These are phyloP conservation scores for Passer domesticus DNA, from an alignment of 2,113 vertebrate genomes.

Conservation along the genomic window DNA sequence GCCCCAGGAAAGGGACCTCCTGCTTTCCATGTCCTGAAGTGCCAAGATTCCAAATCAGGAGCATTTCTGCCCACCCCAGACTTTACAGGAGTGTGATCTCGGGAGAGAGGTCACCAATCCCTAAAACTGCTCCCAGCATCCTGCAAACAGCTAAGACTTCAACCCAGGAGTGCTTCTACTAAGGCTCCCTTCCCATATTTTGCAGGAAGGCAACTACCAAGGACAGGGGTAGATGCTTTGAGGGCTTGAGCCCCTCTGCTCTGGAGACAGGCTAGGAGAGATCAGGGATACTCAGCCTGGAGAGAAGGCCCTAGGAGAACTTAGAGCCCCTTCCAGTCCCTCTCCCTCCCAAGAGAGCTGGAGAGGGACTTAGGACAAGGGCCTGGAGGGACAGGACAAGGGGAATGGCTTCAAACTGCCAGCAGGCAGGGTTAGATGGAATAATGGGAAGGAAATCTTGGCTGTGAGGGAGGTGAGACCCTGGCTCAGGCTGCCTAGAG, in stretches of 20 bases:
- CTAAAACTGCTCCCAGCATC: not conserved
- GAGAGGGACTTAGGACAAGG: not conserved
- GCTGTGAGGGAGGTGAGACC: not conserved
- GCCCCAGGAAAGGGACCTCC: too few species aligned
- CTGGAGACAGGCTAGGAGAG: not conserved
- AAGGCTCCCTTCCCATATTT: not conserved
- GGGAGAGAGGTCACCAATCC: accelerated
- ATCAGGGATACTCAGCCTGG: too few species aligned
- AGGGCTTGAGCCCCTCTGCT: not conserved
- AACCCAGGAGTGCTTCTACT: accelerated
- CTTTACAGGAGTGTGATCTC: accelerated
- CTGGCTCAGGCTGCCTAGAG: not conserved
- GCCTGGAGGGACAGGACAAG: not conserved
- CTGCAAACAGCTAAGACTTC: not conserved
- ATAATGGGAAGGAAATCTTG: not conserved
- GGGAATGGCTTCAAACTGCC: not conserved
- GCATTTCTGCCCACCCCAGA: not conserved
- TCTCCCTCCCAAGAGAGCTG: not conserved
- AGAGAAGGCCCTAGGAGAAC: not conserved
- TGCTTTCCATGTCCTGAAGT: not conserved
- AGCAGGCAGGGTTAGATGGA: not conserved
- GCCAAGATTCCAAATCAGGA: not conserved
- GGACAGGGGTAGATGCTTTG: not conserved
- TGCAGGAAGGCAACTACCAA: not conserved
- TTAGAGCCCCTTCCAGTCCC: not conserved